Evolutionary conservation across 2,888 invertebrate species (phyloP).

Genomic region (Pristionchus japonicus): DNA sequence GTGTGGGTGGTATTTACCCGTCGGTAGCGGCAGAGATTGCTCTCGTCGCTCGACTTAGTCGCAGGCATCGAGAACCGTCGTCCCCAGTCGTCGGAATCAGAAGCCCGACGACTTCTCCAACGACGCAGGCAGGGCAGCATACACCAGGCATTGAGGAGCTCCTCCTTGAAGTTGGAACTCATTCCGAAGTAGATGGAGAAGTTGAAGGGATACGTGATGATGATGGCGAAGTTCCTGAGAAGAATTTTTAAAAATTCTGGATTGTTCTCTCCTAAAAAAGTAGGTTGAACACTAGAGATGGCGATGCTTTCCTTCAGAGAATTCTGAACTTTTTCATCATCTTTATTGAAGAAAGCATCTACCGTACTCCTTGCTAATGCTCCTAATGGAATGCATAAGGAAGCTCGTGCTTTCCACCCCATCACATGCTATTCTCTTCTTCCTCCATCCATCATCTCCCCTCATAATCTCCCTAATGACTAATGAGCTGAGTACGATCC

Average conservation of each 20-base stretch:
- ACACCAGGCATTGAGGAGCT: not conserved
- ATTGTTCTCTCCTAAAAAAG: no score
- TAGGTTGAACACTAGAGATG: no score
- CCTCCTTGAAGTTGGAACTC: conserved; percentile 87
- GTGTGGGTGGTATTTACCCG: not conserved
- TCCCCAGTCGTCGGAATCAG: conserved; percentile 24
- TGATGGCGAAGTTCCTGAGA: conserved; percentile 89
- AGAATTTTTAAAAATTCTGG: not conserved
- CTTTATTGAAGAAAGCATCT: not conserved
- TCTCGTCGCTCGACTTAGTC: not conserved
- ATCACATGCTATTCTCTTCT: not conserved
- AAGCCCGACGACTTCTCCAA: not conserved
- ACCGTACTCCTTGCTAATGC: not conserved
- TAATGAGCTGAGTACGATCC: conserved; percentile 55
- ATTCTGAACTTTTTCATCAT: no score
- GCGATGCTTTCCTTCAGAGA: no score
- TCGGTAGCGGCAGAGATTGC: not conserved
- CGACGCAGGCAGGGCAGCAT: not conserved
- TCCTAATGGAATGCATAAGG: not conserved
- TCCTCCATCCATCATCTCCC: not conserved
- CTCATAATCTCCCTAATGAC: not conserved
- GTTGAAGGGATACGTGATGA: conserved; percentile 88
- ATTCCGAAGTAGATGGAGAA: conserved; percentile 95
- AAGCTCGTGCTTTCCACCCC: not conserved
- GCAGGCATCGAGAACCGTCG: conserved; percentile 1